Evolutionary conservation across 2,888 invertebrate species (phyloP), one percentile per base, ranked within the genome.

Genomic region (Deilephila elpenor): DNA sequence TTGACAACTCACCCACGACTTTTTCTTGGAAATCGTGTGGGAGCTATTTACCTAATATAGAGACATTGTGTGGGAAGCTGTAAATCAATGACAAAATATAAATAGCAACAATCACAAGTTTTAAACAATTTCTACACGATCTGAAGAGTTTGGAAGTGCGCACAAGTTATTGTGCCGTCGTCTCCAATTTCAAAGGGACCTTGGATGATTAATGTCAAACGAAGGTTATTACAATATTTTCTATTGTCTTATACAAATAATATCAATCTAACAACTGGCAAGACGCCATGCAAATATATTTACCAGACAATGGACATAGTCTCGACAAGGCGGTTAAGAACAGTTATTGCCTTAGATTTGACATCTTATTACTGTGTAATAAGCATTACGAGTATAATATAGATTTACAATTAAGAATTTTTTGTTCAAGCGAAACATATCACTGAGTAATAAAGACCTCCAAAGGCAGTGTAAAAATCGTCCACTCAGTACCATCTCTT

Each of bases 181-280:
- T 19, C 19, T 56, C 19, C 53, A 44, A 44, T 56, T n/a, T 56
- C 53, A 56, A 56, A n/a, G 53, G 19, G 53, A 56, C 53, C 53
- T 56, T 56, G 53, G 19, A 56, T 56, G 53, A 56, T 56, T 56
- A 56, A 56, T 56, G 53, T 6, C 17, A 56, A n/a, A 44, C 11
- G 44, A 56, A 56, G 53, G 53, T 56, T 56, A 56, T 56, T 53
- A 53, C 11, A 44, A 44, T 44, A 56, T 56, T 60, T 60, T 29
- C 20, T 29, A 60, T 60, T 5, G 29, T 60, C 60, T 60, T 7
- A 60, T 20, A 60, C 53, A 56, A 56, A 56, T 17, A 56, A 56
- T 56, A 56, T 64, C 14, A 64, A 64, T 64, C 64, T 37, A 20
- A 64, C 37, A 20, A 20, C 37, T 64, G 64, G 64, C 64, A 44